Evolutionary conservation across 2,888 invertebrate genomes (phyloP).

Genomic region (Endotricha flammealis): DNA sequence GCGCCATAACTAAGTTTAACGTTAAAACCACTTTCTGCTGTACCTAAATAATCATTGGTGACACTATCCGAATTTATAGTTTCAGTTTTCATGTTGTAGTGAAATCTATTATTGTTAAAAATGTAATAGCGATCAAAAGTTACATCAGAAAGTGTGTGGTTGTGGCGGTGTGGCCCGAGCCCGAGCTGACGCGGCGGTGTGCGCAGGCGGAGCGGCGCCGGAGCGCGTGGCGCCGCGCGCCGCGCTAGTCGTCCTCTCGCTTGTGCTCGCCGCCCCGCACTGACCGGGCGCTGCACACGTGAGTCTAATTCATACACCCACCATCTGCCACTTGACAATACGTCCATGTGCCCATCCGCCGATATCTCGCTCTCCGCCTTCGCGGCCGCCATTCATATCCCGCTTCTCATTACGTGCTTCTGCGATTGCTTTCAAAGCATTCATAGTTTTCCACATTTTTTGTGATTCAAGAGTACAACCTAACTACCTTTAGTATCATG

Average conservation of each 20-base stretch:
- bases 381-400: slow-evolving; percentile 18
- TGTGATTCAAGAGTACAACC: background rate
- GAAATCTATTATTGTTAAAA: background rate
- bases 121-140: slow-evolving; percentile 3
- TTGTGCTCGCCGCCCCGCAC: slow-evolving; percentile 67
- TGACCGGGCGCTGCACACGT: slow-evolving; percentile 71
- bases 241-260: slow-evolving; percentile 56
- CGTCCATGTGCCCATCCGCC: too few species aligned
- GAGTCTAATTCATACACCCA: slow-evolving; percentile 43
- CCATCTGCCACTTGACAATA: too few species aligned
- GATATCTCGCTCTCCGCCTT: slow-evolving; percentile 17
- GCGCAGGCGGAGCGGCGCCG: slow-evolving; percentile 68
- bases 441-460: background rate
- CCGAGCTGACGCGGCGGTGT: slow-evolving; percentile 48
- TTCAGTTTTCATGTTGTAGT: background rate
- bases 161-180: slow-evolving; percentile 19
- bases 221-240: slow-evolving; percentile 53
- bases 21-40: slow-evolving; percentile 30
- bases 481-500: too few species aligned
- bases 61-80: too few species aligned
- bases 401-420: slow-evolving; percentile 23
- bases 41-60: background rate
- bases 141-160: slow-evolving; percentile 19
- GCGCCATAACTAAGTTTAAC: slow-evolving; percentile 22
- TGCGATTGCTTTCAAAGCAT: slow-evolving; percentile 7